Base-by-base conservation (phyloP, 2,888 invertebrate genomes). In the Mimas tiliae region DNA sequence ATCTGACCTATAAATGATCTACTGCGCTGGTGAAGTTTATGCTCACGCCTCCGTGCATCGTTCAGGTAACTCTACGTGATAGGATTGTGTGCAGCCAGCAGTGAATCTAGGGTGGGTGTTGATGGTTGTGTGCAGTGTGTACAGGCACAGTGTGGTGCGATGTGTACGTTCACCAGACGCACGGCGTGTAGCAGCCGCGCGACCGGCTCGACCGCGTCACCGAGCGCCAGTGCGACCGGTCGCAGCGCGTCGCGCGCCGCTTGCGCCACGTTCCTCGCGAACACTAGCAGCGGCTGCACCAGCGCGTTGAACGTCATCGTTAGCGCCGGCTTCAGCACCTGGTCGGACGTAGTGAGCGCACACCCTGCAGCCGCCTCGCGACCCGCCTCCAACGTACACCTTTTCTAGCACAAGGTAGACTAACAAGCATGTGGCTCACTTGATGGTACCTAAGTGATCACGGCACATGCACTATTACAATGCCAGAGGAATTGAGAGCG, bases 241-340 rank as follows among this genome's bases (percentile, higher is more conserved):
- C 74, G 76, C 77, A 95, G 93, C 69, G 96, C 93, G 81, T 95
- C 95, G 33, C 95, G 92, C 38, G 95, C 51, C 1, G 95, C 96
- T 1, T 95, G 94, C 33, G 94, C 88, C 47, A 95, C 85, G 78
- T 96, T 96, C 72, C 94, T 95, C 11, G 94, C 73, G 74, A 96
- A 94, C 77, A 96, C 96, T 72, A 97, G 83, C 47, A 95, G 85
- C 16, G 97, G 97, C 78, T 96, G 96, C 70, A 96, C 82, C 55
- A 95, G 76, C 4, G 95, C 96, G 87, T 96, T 97, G 82, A 96
- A 96, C 6, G 93, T 16, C 48, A 96, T 95, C 47, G 96, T 95
- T 69, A 97, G 85, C 63, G 95, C 85, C 14, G 97, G 97, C 84
- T 96, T 97, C 65, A 96, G 83, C 75, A 95, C 94, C 79, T 95